Conservation (phyloP, 2,888 invertebrate species). For the Eulithis prunata region DNA sequence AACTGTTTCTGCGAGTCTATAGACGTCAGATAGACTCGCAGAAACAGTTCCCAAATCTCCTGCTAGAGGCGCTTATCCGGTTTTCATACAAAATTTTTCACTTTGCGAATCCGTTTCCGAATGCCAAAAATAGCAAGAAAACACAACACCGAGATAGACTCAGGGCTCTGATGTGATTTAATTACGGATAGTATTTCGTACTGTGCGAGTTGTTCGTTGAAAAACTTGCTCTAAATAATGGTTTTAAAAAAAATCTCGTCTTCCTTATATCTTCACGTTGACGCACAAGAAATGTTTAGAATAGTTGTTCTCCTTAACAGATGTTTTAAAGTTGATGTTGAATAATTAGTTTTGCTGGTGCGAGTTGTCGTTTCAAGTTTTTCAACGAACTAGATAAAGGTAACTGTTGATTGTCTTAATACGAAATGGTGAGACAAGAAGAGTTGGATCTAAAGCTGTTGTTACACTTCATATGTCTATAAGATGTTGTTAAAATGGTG, state of each 20-base stretch:
- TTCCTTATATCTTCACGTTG: conserved; percentile 75
- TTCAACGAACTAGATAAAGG: conserved; percentile 61
- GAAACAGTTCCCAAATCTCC: too few species aligned
- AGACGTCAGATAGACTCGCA: too few species aligned
- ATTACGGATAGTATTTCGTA: conserved; percentile 3
- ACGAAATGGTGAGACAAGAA: conserved; percentile 25
- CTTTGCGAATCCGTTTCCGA: too few species aligned
- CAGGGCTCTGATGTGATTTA: conserved; percentile 71
- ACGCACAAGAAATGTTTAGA: conserved; percentile 76
- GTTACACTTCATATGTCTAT: conserved; percentile 68
- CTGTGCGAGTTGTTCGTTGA: conserved; percentile 60
- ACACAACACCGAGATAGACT: too few species aligned
- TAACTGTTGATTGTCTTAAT: conserved; percentile 28
- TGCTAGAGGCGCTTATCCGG: too few species aligned
- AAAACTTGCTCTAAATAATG: conserved; percentile 65
- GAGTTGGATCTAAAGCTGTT: conserved; percentile 51
- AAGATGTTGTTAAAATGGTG: conserved; percentile 64
- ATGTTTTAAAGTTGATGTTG: conserved; percentile 62
- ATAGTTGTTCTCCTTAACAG: conserved; percentile 78
- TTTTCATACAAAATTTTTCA: too few species aligned
- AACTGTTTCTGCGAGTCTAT: too few species aligned
- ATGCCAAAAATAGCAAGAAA: too few species aligned
- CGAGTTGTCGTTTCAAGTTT: conserved; percentile 60
- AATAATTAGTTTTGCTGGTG: conserved; percentile 56
- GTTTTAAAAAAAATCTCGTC: conserved; percentile 66